These are phyloP conservation scores for Acanthosepion lycidas DNA, from an alignment of 2,888 invertebrate species.

Conservation along the genomic window DNA sequence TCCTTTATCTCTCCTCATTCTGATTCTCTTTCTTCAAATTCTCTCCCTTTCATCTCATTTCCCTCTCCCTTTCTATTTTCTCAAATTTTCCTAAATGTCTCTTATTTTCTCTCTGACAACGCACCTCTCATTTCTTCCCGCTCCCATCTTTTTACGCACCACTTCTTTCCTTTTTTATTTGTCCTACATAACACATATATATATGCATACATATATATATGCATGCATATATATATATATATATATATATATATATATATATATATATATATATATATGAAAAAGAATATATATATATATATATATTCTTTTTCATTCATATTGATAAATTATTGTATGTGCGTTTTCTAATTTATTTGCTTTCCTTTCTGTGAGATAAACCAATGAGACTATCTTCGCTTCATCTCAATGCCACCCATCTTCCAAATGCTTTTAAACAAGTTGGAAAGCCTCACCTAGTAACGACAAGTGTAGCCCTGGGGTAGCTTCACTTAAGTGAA, in stretches of 20 bases:
- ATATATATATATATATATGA: not conserved
- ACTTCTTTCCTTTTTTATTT: not conserved
- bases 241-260: not conserved
- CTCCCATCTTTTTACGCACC: too few relatives aligned
- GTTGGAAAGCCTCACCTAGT: not conserved
- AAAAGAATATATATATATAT: too few relatives aligned
- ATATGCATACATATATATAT: not conserved
- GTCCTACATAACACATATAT: not conserved
- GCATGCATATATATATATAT: not conserved
- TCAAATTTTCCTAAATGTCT: too few relatives aligned
- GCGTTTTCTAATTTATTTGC: not conserved
- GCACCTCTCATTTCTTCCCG: too few relatives aligned
- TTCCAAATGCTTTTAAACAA: conserved; percentile 4
- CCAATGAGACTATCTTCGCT: not conserved
- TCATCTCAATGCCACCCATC: not conserved
- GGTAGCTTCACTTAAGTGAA: conserved; percentile 18
- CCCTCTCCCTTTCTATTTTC: not conserved
- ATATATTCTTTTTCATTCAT: not conserved
- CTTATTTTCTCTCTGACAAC: too few relatives aligned
- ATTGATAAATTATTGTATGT: not conserved
- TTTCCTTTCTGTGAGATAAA: not conserved
- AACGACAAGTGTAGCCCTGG: conserved; percentile 20
- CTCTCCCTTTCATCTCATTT: not conserved
- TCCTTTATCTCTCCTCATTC: not conserved
- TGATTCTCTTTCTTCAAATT: not conserved